Base-by-base conservation (phyloP, 2,888 invertebrate genomes). In the Tenthredo distinguenda region DNA sequence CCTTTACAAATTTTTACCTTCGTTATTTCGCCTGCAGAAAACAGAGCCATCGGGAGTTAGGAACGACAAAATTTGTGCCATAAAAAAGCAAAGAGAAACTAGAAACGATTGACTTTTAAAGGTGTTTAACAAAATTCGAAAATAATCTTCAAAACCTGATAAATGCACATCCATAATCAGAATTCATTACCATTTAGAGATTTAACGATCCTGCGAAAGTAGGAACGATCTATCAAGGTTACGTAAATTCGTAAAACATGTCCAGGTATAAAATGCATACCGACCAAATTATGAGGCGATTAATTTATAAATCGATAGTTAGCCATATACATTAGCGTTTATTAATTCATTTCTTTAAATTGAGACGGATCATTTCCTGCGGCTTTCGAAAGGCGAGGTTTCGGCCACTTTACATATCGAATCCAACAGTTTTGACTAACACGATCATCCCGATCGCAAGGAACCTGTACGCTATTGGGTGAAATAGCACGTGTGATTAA, bases 191-290 rank as follows among this genome's bases (percentile, higher is more conserved):
- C 34, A 68, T 68, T 68, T 68, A 68, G 40, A 74, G 72, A 74
- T 74, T 74, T 43, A 74, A 43, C 21, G 43, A 43, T 43, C 40
- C 5, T 43, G 68, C 47, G 83, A 83, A 83, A 83, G 83, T 47
- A 47, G 47, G 47, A 83, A 68, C 31, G 37, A n/a, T 47, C 31
- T 31, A 26, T 47, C 83, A 83, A 68, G 47, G 68, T 83, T 83
- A 83, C 65, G 47, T 81, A 62, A 81, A 81, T 43, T 10, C 10
- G 9, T 58, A n/a, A 58, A 37, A 43, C 40, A 7, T 40, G 15
- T 34, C 1, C 18, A 68, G 68, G 34, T 34, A 9, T 4, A 26
- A 77, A 77, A 50, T 74, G 10, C 31, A 74, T 21, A 21, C 10
- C 9, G 43, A 43, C 7, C 37, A 9, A 76, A 76, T 47, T n/a